Percentiles rank a stretch among this genome's conserved stretches.
Evolutionary conservation across 2,113 vertebrate genomes (phyloP).

Genomic region (Cryptomyrus ogoouensis): DNA sequence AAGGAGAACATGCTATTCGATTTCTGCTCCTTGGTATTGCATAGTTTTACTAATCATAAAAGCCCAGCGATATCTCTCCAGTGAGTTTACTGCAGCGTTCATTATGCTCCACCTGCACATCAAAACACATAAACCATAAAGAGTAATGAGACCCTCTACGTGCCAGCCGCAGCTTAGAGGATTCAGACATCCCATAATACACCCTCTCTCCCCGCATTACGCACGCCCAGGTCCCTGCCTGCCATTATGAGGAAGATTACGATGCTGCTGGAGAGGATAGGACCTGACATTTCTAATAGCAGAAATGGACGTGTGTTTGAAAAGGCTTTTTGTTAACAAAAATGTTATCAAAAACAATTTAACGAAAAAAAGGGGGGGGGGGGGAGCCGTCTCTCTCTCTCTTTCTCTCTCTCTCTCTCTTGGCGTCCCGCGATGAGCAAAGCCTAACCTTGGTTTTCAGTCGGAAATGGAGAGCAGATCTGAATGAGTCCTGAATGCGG

Average conservation of each 20-base stretch:
- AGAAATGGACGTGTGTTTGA: slow-evolving; percentile 10
- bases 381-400: background rate
- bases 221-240: background rate
- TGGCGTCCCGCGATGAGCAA: background rate
- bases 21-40: background rate
- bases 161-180: background rate
- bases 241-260: slow-evolving; percentile 15
- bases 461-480: background rate
- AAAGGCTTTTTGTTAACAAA: slow-evolving; percentile 19
- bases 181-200: slow-evolving; percentile 15
- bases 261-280: slow-evolving; percentile 1
- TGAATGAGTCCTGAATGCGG: background rate
- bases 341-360: slow-evolving; percentile 17
- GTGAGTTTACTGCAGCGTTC: background rate
- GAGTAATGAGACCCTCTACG: background rate
- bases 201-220: slow-evolving; percentile 8
- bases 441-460: background rate
- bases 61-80: background rate
- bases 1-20: background rate
- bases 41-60: slow-evolving; percentile 10
- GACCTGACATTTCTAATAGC: slow-evolving; percentile 6
- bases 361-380: background rate
- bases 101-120: slow-evolving; percentile 6
- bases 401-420: background rate
- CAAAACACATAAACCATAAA: slow-evolving; percentile 16